Conservation (phyloP, 2,797 vertebrate genomes). For the Remorina albescens region DNA sequence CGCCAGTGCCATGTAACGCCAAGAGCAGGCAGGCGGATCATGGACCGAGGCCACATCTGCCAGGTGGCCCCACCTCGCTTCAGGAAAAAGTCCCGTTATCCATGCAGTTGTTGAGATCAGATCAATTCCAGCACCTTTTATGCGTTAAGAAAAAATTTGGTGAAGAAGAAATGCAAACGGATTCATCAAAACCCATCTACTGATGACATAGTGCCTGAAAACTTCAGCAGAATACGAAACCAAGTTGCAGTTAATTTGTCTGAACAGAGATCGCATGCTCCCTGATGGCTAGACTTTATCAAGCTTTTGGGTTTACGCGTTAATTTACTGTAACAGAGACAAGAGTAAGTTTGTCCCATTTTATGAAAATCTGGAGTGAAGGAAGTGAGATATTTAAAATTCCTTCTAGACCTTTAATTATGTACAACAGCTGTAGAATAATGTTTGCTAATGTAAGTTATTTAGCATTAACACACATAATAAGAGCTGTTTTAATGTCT, state of each 20-base stretch:
- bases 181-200: neutral
- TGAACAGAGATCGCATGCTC: neutral
- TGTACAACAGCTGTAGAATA: no score
- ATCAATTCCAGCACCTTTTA: conserved; percentile 2
- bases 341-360: neutral
- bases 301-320: neutral
- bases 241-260: neutral
- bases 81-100: conserved; percentile 16
- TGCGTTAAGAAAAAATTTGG: conserved; percentile 10
- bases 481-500: no score
- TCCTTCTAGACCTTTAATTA: no score
- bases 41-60: conserved; percentile 8
- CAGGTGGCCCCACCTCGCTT: conserved; percentile 14
- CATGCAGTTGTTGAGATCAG: neutral
- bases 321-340: neutral
- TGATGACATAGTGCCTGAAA: neutral
- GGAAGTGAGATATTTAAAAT: no score
- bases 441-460: no score
- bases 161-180: conserved; percentile 20
- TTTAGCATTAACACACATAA: no score
- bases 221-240: conserved; percentile 1
- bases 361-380: neutral
- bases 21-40: conserved; percentile 30
- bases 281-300: neutral
- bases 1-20: conserved; percentile 19